Evolutionary conservation across 2,113 vertebrate genomes (phyloP), one percentile per base, ranked within the genome.

Genomic region (Engystomops pustulosus): DNA sequence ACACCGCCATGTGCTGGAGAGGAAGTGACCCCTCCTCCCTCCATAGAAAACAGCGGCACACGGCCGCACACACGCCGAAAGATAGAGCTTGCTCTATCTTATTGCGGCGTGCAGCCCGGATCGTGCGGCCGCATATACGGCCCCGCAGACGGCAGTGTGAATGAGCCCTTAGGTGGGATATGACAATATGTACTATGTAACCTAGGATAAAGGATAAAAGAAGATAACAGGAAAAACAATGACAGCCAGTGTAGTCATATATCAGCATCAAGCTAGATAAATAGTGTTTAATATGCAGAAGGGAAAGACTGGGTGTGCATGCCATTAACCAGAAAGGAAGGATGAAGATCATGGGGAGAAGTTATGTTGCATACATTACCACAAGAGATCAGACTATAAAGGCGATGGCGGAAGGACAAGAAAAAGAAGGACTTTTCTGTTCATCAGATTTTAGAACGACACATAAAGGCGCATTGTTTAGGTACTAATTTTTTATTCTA

Each of bases 401-500:
- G 60, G 60, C 14, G 25, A 77, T 51, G 44, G 72, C 72, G 25
- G 72, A 84, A 84, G 82, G 45, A 84, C 71, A 53, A 77, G 25
- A 38, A 47, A 77, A 38, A 51, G 34, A 71, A 51, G 38, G 49
- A 47, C 27, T 15, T 77, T 78, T 36, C 44, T 32, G 44, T 78
- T 74, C 72, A 78, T 84, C 58, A 69, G 47, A 68, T 84, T 83
- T 78, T 44, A 78, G 20, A 78, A 53, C 17, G 15, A 27, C 53
- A 68, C 72, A 84, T 47, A 84, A 65, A 84, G 75, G 44, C 60
- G 51, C 78, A 84, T 77, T 84, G 82, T 84, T 78, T 78, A 68
- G 72, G 25, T 51, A 55, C 82, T 84, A 68, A 84, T 84, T 84
- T n/a, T 84, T 77, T 84, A 84, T 84, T 84, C 82, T 68, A 72